phyloP scores from a whole-genome alignment of 2,113 vertebrate species.

The Pterocles orientalis region DNA sequence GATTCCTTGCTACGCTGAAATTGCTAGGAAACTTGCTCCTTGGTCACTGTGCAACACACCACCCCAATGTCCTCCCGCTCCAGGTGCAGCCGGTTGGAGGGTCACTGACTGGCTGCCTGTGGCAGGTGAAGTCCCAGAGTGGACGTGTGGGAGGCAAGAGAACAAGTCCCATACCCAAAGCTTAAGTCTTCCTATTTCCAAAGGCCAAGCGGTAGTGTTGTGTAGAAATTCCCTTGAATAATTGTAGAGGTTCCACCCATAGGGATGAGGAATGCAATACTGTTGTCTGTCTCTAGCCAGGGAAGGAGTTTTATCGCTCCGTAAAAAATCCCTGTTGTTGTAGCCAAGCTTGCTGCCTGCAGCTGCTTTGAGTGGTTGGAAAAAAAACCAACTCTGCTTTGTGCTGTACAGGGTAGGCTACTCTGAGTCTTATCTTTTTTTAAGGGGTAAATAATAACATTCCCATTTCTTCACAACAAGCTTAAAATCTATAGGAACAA shows the following conservation, averaged over 20 bases:
- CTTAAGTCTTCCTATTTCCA: neutral
- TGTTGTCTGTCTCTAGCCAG: neutral
- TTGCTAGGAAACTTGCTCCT: neutral
- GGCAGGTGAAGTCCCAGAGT: neutral
- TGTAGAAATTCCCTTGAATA: neutral
- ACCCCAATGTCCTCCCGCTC: neutral
- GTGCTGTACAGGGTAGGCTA: neutral
- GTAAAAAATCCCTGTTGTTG: conserved; percentile 7
- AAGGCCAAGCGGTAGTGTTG: neutral
- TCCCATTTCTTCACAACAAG: neutral
- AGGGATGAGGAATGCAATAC: neutral
- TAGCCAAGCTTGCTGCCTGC: neutral
- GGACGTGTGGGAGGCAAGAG: neutral
- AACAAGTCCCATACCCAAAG: neutral
- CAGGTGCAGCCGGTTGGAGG: neutral
- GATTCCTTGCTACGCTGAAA: neutral
- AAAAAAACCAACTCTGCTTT: neutral
- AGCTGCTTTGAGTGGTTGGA: neutral
- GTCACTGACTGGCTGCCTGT: neutral
- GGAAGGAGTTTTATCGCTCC: neutral
- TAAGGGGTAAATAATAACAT: neutral
- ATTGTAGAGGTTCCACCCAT: neutral
- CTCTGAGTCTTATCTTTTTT: neutral
- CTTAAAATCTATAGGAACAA: neutral
- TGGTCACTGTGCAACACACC: neutral